These are phyloP conservation scores for Drosophila limbata DNA, from an alignment of 2,888 invertebrate species.

Conservation along the genomic window DNA sequence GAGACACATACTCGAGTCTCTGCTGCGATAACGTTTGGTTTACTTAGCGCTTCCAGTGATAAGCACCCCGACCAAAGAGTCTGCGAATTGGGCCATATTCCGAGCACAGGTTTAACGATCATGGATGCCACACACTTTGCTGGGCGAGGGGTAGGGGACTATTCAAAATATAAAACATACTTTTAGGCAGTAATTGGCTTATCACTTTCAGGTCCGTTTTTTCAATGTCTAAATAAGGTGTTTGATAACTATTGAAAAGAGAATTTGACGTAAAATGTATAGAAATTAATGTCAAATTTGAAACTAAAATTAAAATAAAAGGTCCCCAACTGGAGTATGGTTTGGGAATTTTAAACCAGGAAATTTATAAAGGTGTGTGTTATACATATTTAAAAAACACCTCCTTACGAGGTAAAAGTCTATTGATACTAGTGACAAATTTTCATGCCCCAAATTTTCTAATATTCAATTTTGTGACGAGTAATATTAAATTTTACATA, in stretches of 20 bases:
- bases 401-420: no score
- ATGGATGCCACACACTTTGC: neutral
- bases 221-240: no score
- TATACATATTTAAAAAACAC: no score
- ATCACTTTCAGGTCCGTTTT: no score
- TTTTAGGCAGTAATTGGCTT: slow-evolving; percentile 53
- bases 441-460: no score
- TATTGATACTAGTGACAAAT: no score
- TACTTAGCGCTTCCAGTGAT: slow-evolving; percentile 66
- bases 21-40: slow-evolving; percentile 51
- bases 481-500: no score
- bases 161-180: slow-evolving; percentile 53
- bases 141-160: neutral
- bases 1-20: slow-evolving; percentile 3
- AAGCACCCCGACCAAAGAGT: slow-evolving; percentile 53
- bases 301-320: no score
- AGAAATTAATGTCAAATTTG: no score
- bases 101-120: slow-evolving; percentile 31
- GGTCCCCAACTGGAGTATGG: neutral
- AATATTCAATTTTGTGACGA: no score
- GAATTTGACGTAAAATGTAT: no score
- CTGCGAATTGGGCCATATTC: slow-evolving; percentile 66
- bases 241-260: no score
- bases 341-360: neutral
- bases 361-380: neutral